A percentile compares a stretch with the other conserved stretches of the same genome.
phyloP scores from a whole-genome alignment of 2,797 vertebrate species.

The Loriculus beryllinus region DNA sequence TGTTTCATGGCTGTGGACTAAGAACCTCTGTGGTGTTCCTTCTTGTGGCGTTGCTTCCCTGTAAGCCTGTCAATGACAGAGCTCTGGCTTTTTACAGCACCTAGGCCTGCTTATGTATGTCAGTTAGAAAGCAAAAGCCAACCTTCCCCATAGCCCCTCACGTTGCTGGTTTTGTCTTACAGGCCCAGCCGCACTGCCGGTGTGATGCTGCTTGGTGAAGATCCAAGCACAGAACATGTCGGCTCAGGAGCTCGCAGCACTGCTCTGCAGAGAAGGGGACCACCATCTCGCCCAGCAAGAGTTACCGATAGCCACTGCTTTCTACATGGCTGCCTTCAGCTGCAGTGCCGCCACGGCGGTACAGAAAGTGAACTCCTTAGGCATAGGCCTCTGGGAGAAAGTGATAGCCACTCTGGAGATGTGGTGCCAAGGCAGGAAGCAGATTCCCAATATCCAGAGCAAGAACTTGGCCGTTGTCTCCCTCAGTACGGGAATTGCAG shows the following conservation, averaged over 20 bases:
- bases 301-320: conserved; percentile 73
- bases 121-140: not conserved
- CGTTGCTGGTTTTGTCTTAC: rapidly evolving
- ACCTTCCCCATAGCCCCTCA: not conserved
- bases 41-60: rapidly evolving
- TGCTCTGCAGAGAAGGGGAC: conserved; percentile 83
- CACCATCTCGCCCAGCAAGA: conserved; percentile 74
- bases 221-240: conserved; percentile 48
- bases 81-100: not conserved
- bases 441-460: conserved; percentile 70
- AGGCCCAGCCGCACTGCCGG: rapidly evolving
- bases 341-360: conserved; percentile 76
- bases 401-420: conserved; percentile 80
- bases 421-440: conserved; percentile 77
- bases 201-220: not conserved
- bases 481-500: conserved; percentile 80
- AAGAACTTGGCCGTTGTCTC: conserved; percentile 58
- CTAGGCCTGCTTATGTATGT: not conserved
- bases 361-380: conserved; percentile 75
- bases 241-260: conserved; percentile 56
- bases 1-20: rapidly evolving
- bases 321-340: conserved; percentile 87
- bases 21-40: not conserved
- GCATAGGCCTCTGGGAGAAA: not conserved
- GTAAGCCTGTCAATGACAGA: not conserved